Percentiles rank a stretch among this genome's conserved stretches.
phyloP scores from a whole-genome alignment of 2,113 vertebrate species.

The Cyprinodon tularosa region DNA sequence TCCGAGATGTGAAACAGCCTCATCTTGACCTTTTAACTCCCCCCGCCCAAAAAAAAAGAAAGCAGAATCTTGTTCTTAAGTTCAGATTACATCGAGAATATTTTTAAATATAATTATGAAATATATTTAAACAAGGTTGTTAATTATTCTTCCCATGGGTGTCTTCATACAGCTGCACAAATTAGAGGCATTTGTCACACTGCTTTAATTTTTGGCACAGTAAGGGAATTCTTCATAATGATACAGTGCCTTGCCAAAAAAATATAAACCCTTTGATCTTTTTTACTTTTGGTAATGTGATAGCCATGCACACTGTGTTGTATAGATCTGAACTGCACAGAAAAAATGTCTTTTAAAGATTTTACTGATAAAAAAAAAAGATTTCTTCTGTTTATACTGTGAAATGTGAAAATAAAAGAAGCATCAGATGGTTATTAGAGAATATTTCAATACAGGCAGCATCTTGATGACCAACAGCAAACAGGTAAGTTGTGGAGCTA shows the following conservation, averaged over 20 bases:
- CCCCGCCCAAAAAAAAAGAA: not conserved
- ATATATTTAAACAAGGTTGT: not conserved
- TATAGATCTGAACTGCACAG: not conserved
- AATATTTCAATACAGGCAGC: too few species aligned
- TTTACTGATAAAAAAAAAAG: not conserved
- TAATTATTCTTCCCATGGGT: not conserved
- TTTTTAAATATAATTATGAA: conserved; percentile 2
- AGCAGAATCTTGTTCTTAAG: not conserved
- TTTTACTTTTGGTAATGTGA: not conserved
- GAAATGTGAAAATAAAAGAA: too few species aligned
- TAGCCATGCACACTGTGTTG: not conserved
- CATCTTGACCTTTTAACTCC: conserved; percentile 18
- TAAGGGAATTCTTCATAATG: not conserved
- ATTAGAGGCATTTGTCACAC: conserved; percentile 9
- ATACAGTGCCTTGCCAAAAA: not conserved
- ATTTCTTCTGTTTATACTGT: too few species aligned
- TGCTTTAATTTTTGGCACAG: not conserved
- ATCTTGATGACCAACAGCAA: not conserved
- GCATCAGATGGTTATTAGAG: too few species aligned
- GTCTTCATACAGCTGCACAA: conserved; percentile 11
- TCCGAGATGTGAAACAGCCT: conserved; percentile 20
- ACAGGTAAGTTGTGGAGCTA: not conserved
- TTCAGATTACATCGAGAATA: not conserved
- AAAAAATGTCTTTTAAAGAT: not conserved
- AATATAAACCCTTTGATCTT: not conserved